Conservation (phyloP, 2,113 vertebrate genomes). For the Nasalis larvatus region DNA sequence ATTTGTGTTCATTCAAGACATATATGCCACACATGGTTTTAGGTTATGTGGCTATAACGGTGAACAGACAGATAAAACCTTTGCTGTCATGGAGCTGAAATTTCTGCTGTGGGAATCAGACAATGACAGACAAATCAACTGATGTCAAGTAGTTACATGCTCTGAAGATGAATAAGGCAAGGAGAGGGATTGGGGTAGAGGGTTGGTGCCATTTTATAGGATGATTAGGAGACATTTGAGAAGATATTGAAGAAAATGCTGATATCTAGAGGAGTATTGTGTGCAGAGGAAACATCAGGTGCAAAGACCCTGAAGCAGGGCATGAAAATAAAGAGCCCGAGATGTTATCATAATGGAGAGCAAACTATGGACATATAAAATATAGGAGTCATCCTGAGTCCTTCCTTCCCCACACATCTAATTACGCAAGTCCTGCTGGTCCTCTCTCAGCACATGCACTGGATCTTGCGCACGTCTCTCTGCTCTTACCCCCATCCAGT, state of each 20-base stretch:
- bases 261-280: not conserved
- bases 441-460: not conserved
- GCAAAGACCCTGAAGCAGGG: not conserved
- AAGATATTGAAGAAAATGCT: not conserved
- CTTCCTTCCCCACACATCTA: too few species aligned
- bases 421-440: rapidly evolving
- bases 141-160: not conserved
- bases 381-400: too few species aligned
- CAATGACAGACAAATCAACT: not conserved
- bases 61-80: not conserved
- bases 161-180: not conserved
- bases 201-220: not conserved
- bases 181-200: not conserved
- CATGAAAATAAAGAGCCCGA: not conserved
- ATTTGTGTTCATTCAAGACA: not conserved
- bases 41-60: not conserved
- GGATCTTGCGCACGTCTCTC: rapidly evolving
- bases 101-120: not conserved
- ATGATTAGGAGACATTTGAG: not conserved
- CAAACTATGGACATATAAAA: not conserved
- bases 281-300: not conserved
- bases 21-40: not conserved
- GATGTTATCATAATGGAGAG: not conserved
- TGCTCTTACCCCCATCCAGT: not conserved
- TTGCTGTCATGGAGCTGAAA: not conserved